A percentile compares a stretch with the other conserved stretches of the same genome.
These are phyloP conservation scores for Pararge aegeria DNA, from an alignment of 1,140 invertebrate genomes.

Conservation along the genomic window DNA sequence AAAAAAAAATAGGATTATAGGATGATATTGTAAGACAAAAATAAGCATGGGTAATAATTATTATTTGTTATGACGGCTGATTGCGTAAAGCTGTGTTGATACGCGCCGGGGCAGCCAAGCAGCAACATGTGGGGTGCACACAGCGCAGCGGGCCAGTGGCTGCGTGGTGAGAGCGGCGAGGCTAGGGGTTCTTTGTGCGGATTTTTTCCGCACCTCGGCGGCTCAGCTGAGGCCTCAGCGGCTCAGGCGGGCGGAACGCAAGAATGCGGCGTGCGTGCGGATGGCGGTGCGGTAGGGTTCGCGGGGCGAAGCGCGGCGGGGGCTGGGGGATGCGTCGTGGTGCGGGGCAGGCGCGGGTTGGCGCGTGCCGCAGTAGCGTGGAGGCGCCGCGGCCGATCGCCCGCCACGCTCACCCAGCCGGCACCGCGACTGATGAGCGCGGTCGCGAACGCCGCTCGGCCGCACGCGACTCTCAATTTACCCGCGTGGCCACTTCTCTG, in stretches of 20 bases:
- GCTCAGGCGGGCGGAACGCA: slow-evolving; percentile 45
- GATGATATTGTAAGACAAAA: too few relatives aligned
- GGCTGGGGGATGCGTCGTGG: slow-evolving; percentile 52
- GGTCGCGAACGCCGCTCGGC: slow-evolving; percentile 38
- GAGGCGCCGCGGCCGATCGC: slow-evolving; percentile 60
- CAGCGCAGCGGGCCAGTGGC: slow-evolving; percentile 20
- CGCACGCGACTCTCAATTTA: slow-evolving; percentile 33
- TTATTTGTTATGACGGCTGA: too few relatives aligned
- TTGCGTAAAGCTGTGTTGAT: not conserved
- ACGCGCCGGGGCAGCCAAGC: not conserved
- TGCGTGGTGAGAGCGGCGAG: slow-evolving; percentile 18
- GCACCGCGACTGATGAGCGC: slow-evolving; percentile 46
- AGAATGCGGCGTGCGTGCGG: slow-evolving; percentile 74
- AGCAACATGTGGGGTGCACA: slow-evolving; percentile 43
- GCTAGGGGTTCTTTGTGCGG: slow-evolving; percentile 57
- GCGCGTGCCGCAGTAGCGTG: slow-evolving; percentile 72
- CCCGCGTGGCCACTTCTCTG: slow-evolving; percentile 25
- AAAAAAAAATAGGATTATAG: too few relatives aligned
- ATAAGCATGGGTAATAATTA: too few relatives aligned
- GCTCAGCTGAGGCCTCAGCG: not conserved
- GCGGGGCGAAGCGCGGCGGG: slow-evolving; percentile 39
- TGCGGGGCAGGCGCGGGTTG: slow-evolving; percentile 38
- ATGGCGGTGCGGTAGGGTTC: slow-evolving; percentile 37
- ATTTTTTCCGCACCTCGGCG: slow-evolving; percentile 40
- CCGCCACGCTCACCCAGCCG: slow-evolving; percentile 41